phyloP scores from a whole-genome alignment of 2,797 vertebrate species.

The Pseudochaenichthys georgianus region DNA sequence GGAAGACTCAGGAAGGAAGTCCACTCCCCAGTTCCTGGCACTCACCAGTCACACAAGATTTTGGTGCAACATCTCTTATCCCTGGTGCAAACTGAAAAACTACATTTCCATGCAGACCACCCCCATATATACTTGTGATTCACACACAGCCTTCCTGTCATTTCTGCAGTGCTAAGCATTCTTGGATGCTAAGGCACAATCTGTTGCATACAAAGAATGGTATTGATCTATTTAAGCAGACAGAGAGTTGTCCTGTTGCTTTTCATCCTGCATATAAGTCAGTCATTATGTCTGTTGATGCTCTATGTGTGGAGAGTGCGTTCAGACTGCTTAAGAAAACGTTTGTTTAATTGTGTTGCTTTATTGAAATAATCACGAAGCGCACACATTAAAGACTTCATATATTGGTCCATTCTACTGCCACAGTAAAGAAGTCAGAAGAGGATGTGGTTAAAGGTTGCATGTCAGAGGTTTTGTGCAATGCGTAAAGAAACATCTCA shows the following conservation, averaged over 20 bases:
- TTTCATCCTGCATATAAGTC: conserved; percentile 17
- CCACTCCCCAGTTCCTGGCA: conserved; percentile 57
- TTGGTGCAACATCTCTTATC: conserved; percentile 15
- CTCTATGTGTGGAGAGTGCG: conserved; percentile 17
- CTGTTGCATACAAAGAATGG: conserved; percentile 12
- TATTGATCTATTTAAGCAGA: conserved; percentile 14
- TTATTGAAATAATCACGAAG: conserved; percentile 30
- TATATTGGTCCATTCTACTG: conserved; percentile 32
- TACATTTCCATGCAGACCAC: conserved; percentile 13
- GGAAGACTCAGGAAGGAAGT: conserved; percentile 72
- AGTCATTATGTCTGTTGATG: conserved; percentile 9
- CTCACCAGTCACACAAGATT: conserved; percentile 6
- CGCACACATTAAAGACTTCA: conserved; percentile 15
- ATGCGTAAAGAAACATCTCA: conserved; percentile 4
- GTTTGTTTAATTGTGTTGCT: conserved; percentile 25
- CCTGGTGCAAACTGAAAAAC: background rate
- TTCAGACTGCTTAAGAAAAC: conserved; percentile 18
- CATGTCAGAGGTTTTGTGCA: conserved; percentile 15
- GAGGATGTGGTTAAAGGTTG: conserved; percentile 67
- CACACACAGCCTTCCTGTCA: conserved; percentile 33
- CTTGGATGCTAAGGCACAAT: conserved; percentile 13
- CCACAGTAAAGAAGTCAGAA: conserved; percentile 34
- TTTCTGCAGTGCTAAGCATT: conserved; percentile 17
- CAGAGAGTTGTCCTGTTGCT: conserved; percentile 18
- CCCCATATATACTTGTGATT: conserved; percentile 19